Evolutionary conservation across 1,140 invertebrate species (phyloP).

Genomic region (Anthonomus grandis): DNA sequence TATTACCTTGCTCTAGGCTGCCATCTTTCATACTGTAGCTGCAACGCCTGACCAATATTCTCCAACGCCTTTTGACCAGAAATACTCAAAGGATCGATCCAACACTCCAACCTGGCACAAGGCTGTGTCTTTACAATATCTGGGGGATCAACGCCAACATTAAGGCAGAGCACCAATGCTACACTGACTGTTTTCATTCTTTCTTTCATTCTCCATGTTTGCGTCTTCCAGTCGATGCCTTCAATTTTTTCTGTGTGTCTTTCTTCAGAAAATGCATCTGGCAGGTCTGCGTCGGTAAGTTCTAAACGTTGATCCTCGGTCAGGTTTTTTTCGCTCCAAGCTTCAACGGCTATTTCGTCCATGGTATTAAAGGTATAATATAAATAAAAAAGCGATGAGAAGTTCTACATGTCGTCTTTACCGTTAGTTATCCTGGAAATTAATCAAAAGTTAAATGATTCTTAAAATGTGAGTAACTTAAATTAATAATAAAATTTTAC

Average conservation of each 20-base stretch:
- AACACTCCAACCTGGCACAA: constrained; percentile 93
- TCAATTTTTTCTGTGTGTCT: constrained; percentile 75
- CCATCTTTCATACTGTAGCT: constrained; percentile 97
- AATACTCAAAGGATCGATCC: constrained; percentile 89
- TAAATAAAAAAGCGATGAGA: too few species aligned
- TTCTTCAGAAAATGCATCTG: constrained; percentile 64
- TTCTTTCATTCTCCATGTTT: constrained; percentile 89
- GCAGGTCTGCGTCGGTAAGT: constrained; percentile 59
- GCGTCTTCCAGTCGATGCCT: constrained; percentile 67
- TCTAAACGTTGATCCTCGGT: constrained; percentile 4
- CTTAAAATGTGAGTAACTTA: too few species aligned
- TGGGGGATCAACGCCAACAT: constrained; percentile 98
- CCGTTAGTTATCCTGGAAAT: too few species aligned
- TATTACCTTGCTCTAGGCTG: constrained; percentile 95
- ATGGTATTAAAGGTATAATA: too few species aligned
- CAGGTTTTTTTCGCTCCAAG: constrained; percentile 3
- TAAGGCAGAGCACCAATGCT: constrained; percentile 94
- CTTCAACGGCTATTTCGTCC: constrained; percentile 9
- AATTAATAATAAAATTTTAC: too few species aligned
- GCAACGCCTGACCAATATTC: constrained; percentile 84
- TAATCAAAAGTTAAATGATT: too few species aligned
- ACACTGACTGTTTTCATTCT: constrained; percentile 99
- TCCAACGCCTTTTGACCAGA: constrained; percentile 93
- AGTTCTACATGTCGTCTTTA: too few species aligned
- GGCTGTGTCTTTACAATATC: constrained; percentile 97